These are phyloP conservation scores for Caenorhabditis sp. DNA, from an alignment of 2,888 invertebrate genomes.

Conservation along the genomic window DNA sequence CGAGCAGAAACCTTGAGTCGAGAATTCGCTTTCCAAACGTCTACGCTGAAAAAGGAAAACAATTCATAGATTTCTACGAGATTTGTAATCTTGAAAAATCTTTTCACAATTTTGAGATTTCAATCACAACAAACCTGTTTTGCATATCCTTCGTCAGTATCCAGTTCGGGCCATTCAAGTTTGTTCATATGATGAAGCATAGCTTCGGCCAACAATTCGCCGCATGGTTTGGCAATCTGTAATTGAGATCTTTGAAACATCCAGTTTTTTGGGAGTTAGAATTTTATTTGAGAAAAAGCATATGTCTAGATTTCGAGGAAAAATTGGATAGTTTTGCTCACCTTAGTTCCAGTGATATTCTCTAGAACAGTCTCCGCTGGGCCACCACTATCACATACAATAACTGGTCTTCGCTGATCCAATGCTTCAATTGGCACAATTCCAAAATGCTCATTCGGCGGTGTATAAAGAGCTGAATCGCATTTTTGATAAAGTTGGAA, in stretches of 20 bases:
- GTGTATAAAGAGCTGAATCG: conserved; percentile 82
- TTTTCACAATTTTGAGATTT: neutral
- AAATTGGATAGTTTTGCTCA: conserved; percentile 9
- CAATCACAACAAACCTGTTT: conserved; percentile 55
- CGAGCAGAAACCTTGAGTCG: conserved; percentile 63
- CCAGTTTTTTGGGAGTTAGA: neutral
- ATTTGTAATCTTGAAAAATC: conserved; percentile 3
- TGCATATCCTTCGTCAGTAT: conserved; percentile 61
- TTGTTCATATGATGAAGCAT: conserved; percentile 67
- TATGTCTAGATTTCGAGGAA: too few relatives aligned
- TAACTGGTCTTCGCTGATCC: conserved; percentile 89
- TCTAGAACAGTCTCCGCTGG: conserved; percentile 86
- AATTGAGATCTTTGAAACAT: conserved; percentile 7
- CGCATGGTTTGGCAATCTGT: conserved; percentile 64
- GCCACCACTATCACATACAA: conserved; percentile 94
- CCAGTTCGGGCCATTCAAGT: conserved; percentile 64
- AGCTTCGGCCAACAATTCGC: conserved; percentile 63
- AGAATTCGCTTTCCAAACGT: conserved; percentile 66
- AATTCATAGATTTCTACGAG: conserved; percentile 11
- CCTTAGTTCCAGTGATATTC: conserved; percentile 72
- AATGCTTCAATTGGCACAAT: conserved; percentile 98
- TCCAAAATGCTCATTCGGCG: conserved; percentile 96
- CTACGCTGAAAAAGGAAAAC: conserved; percentile 54
- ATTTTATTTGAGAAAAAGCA: too few relatives aligned
- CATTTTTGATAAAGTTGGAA: conserved; percentile 71